Percentiles rank a stretch among this genome's conserved stretches.
These are phyloP conservation scores for Lasioglossum albipes DNA, from an alignment of 1,140 invertebrate species.

Conservation along the genomic window DNA sequence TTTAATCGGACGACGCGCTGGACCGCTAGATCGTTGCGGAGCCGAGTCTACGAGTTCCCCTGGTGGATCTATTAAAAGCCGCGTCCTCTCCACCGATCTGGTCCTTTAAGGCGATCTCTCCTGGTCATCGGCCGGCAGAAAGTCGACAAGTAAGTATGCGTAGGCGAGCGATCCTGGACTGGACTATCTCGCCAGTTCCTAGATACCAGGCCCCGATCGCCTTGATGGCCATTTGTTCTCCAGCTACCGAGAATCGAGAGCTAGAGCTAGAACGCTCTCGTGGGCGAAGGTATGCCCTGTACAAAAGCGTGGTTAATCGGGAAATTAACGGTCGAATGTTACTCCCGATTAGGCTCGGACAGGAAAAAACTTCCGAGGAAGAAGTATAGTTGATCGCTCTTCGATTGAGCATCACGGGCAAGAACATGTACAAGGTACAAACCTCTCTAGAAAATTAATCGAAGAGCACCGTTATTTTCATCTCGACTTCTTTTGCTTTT, in stretches of 20 bases:
- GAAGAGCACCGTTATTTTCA: background rate
- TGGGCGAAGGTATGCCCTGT: constrained; percentile 44
- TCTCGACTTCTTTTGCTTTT: background rate
- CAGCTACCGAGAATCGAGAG: constrained; percentile 41
- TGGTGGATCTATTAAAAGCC: constrained; percentile 1
- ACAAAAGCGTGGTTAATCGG: constrained; percentile 56
- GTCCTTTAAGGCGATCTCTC: constrained; percentile 43
- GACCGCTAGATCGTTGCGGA: background rate
- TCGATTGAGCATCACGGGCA: constrained; percentile 10
- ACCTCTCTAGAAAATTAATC: background rate
- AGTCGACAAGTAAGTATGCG: constrained; percentile 15
- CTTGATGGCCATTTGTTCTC: constrained; percentile 41
- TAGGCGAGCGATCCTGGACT: constrained; percentile 26
- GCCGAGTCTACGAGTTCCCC: too few species aligned
- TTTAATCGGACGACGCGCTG: too few species aligned
- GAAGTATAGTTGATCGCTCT: constrained; percentile 33
- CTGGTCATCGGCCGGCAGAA: constrained; percentile 45
- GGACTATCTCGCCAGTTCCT: constrained; percentile 12
- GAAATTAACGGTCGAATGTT: constrained; percentile 17
- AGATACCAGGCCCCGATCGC: constrained; percentile 23
- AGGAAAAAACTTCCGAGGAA: background rate
- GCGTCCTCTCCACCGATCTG: background rate
- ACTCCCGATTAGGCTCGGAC: constrained; percentile 10
- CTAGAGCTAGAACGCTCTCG: constrained; percentile 9
- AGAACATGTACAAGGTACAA: background rate